Evolutionary conservation across 2,797 vertebrate species (phyloP).

Genomic region (Coregonus sp.): DNA sequence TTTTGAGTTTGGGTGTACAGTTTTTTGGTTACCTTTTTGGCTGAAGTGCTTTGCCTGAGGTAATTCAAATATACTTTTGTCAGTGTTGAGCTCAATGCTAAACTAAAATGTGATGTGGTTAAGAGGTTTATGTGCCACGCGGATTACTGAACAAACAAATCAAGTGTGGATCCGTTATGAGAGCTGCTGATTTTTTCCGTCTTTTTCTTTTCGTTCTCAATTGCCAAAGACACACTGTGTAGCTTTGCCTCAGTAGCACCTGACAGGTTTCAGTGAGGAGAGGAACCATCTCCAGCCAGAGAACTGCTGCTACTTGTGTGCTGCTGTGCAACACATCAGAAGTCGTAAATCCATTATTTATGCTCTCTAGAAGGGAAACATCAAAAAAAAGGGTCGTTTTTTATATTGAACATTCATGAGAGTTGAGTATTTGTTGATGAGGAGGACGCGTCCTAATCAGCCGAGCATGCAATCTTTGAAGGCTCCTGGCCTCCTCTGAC

Average conservation of each 20-base stretch:
- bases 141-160: background rate
- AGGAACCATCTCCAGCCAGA: slow-evolving; percentile 18
- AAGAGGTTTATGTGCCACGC: background rate
- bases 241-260: slow-evolving; percentile 14
- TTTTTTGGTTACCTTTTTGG: background rate
- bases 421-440: too few relatives aligned
- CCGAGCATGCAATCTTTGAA: background rate
- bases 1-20: background rate
- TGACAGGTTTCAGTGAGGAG: slow-evolving; percentile 35
- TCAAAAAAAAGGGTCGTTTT: too few relatives aligned
- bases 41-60: too few relatives aligned
- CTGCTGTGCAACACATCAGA: slow-evolving; percentile 28
- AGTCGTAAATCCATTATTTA: slow-evolving; percentile 45
- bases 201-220: too few relatives aligned
- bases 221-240: slow-evolving; percentile 18
- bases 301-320: slow-evolving; percentile 18
- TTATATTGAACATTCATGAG: too few relatives aligned
- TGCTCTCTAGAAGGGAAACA: slow-evolving; percentile 29
- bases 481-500: background rate
- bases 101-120: background rate
- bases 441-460: slow-evolving; percentile 22
- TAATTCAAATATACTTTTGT: background rate
- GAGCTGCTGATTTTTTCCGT: too few relatives aligned
- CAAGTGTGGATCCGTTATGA: background rate
- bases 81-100: background rate